Evolutionary conservation across 2,888 invertebrate species (phyloP), one percentile per base, ranked within the genome.

Genomic region (Galeopsomyia nigrocyanea): DNA sequence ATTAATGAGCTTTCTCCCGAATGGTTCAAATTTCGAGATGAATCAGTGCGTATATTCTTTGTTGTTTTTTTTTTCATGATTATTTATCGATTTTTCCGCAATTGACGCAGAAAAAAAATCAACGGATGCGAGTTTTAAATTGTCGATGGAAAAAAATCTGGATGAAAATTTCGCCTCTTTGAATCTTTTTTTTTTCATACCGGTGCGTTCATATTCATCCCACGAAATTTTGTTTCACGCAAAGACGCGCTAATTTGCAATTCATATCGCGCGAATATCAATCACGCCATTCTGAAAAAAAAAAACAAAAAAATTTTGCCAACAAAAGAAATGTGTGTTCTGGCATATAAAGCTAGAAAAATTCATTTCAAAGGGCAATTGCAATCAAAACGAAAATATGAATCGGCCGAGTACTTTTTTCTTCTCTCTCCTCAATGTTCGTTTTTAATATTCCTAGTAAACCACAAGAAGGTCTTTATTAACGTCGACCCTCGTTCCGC

Each of bases 401-500:
- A 70, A 39, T 39, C 70, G 51, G 68, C 39, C 64, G 68, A 50
- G 55, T 65, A 64, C 64, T 65, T 74, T 63, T 68, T 55, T 66
- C 14, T 55, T 51, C 57, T 19, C 53, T 17, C 55, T 50, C 10
- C 13, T 7, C 39, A 39, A 39, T 13, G 39, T 13, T 10, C 39
- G 39, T 13, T 75, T 73, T 71, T 61, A 70, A 70, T 69, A 69
- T 66, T 70, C 61, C 26, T 19, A 13, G 62, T 39, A 67, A 63
- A 19, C 46, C 53, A 50, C 60, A 66, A 47, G 46, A 70, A 46
- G 58, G 65, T 68, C 66, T 75, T 75, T 68, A 73, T 74, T 73
- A 68, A 64, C 51, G 68, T 68, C 55, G 55, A 68, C 57, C 65
- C 63, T 73, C 57, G 63, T 71, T 66, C 46, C 58, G 21, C 22